A percentile compares a stretch with the other conserved stretches of the same genome.
Conservation (phyloP, 2,113 vertebrate genomes). For the Microcebus lehilahytsara region DNA sequence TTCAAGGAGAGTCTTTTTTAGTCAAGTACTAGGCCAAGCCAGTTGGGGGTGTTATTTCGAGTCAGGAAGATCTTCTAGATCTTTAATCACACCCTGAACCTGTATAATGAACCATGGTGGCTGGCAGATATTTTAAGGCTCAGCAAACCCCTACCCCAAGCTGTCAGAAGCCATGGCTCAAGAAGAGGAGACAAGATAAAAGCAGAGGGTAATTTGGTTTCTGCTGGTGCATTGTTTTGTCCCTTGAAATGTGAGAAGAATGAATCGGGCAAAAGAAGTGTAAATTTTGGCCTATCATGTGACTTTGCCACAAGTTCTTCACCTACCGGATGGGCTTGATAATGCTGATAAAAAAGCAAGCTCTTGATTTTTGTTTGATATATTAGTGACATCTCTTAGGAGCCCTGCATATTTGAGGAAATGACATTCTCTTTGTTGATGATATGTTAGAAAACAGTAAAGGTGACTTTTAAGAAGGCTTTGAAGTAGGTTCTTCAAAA, state of each 20-base stretch:
- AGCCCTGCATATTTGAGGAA: background rate
- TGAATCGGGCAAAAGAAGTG: background rate
- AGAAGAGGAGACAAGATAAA: background rate
- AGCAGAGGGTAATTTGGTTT: background rate
- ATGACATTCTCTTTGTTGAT: conserved; percentile 24
- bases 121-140: background rate
- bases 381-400: background rate
- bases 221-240: background rate
- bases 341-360: conserved; percentile 2
- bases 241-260: conserved; percentile 1
- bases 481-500: conserved; percentile 12
- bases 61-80: background rate
- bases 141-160: background rate
- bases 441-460: conserved; percentile 23
- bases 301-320: background rate
- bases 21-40: background rate
- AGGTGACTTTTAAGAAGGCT: background rate
- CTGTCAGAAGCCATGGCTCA: background rate
- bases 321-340: background rate
- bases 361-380: conserved; percentile 28
- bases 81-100: background rate
- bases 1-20: background rate
- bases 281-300: background rate
- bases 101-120: background rate
- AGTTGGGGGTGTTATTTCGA: background rate